Percentiles rank a stretch among this genome's conserved stretches.
phyloP scores from a whole-genome alignment of 2,797 vertebrate species.

The Enteromius thamalakanensis region DNA sequence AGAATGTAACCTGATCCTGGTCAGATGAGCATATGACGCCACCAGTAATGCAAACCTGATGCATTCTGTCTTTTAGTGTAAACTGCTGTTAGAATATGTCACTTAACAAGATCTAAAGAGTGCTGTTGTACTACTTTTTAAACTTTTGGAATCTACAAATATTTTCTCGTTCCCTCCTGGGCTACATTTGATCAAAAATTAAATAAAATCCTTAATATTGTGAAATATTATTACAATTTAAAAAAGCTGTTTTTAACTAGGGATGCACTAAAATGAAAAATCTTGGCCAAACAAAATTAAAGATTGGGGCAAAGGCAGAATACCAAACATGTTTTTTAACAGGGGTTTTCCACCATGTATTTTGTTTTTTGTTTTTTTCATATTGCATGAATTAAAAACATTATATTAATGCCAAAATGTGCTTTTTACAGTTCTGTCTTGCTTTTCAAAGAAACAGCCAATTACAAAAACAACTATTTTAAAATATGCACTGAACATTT shows the following conservation, averaged over 20 bases:
- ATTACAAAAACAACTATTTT: no score
- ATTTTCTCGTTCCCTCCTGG: neutral
- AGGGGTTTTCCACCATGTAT: no score
- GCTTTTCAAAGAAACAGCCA: no score
- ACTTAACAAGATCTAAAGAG: neutral
- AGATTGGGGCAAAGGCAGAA: neutral
- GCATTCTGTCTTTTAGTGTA: neutral
- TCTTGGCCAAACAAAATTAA: neutral
- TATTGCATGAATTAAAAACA: no score
- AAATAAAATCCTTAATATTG: neutral
- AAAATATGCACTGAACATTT: no score
- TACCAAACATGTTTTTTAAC: neutral
- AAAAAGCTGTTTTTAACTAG: neutral
- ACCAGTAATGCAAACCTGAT: neutral
- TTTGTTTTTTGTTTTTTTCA: no score
- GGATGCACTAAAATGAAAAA: neutral
- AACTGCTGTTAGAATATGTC: neutral
- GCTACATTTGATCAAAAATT: neutral
- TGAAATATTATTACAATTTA: neutral
- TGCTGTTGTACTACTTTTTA: neutral
- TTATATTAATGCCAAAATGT: no score
- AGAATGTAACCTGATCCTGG: neutral
- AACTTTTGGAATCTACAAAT: neutral
- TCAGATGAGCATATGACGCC: neutral
- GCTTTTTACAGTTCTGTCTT: no score